Evolutionary conservation across 2,797 vertebrate species (phyloP), one percentile per base, ranked within the genome.

Genomic region (Artibeus lituratus): DNA sequence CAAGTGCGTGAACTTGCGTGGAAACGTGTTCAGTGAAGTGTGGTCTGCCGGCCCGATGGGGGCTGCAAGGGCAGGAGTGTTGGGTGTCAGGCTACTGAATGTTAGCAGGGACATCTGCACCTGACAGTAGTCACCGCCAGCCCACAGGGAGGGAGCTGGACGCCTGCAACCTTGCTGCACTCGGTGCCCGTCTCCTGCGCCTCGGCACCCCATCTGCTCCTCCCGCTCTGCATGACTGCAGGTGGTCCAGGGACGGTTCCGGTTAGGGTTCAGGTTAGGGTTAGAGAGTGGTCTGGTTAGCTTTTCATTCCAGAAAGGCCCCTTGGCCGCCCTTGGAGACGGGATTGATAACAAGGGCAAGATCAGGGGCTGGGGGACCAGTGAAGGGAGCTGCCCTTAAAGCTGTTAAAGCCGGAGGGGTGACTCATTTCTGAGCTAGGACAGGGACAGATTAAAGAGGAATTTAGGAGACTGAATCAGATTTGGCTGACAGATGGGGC

Each of bases 1-100:
- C 22, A 9, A 11, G 1, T 7, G 6, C 12, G 1, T 11, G 78
- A 10, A 29, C 19, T 51, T 2, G 0, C 0, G 0, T 53, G 42
- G 4, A 59, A 53, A 32, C 0, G 3, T 35, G 44, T 37, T 9
- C 44, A 69, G 55, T 18, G 5, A 5, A 24, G 3, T 10, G 24
- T 73, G 78, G 35, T 35, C 44, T 65, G 51, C 15, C 42, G 53
- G 69, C 53, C 29, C 51, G 9, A 14, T 6, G 51, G 77, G 21
- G n/a, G 55, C 69, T 16, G 19, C 26, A 11, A 11, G 53, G 59
- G 55, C 62, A 53, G 10, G 8, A 18, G 32, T 7, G 26, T 5
- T 55, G 53, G 37, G 11, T 32, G 10, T 67, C 5, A 10, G 16
- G 29, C 44, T 11, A 9, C 18, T 32, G 53, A 11, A 3, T 57